phyloP scores from a whole-genome alignment of 1,140 invertebrate species.

The Ooceraea biroi region DNA sequence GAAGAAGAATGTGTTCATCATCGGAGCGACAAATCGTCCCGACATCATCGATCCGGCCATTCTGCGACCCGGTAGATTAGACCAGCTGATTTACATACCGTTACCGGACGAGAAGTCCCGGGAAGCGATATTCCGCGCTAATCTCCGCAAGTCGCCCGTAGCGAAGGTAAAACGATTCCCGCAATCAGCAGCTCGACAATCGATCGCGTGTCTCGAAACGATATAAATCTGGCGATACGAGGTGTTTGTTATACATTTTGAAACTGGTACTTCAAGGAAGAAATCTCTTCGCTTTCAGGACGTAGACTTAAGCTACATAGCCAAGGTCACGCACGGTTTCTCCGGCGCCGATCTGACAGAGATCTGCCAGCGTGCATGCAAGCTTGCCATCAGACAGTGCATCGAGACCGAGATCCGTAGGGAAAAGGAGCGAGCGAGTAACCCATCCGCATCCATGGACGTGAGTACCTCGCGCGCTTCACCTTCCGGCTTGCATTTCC shows the following conservation, averaged over 20 bases:
- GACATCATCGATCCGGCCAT: constrained; percentile 99
- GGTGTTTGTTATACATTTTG: background rate
- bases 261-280: background rate
- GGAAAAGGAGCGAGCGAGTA: constrained; percentile 94
- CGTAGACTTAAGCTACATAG: constrained; percentile 97
- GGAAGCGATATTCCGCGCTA: constrained; percentile 97
- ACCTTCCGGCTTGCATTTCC: constrained; percentile 1
- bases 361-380: constrained; percentile 99
- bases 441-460: constrained; percentile 94
- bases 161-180: constrained; percentile 87
- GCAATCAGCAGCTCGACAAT: background rate
- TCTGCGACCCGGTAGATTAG: constrained; percentile 98
- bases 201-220: no score
- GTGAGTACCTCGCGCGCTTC: constrained; percentile 87
- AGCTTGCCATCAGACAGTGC: constrained; percentile 98
- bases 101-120: constrained; percentile 99
- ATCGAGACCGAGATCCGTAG: constrained; percentile 98
- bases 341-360: constrained; percentile 99
- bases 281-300: constrained; percentile 88
- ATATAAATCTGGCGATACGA: background rate
- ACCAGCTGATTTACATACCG: constrained; percentile 99
- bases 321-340: constrained; percentile 98
- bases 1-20: constrained; percentile 99
- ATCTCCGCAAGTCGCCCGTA: constrained; percentile 98
- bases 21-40: constrained; percentile 97